phyloP scores from a whole-genome alignment of 2,113 vertebrate species.

The Ifrita kowaldi region DNA sequence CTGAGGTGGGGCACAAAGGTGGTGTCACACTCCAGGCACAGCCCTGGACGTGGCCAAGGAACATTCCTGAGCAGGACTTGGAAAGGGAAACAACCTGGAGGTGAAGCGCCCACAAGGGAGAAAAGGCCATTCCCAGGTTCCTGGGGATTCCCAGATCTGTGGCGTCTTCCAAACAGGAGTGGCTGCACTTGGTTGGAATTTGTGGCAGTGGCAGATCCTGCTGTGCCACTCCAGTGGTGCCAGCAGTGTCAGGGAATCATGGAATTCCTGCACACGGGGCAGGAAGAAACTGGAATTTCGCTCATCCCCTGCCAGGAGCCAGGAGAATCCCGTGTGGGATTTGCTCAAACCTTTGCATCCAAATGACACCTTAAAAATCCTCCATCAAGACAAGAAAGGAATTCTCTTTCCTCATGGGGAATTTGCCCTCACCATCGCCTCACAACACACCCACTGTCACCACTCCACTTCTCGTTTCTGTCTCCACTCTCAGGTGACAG shows the following conservation, averaged over 20 bases:
- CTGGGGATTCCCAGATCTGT: background rate
- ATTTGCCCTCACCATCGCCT: background rate
- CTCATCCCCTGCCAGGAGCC: background rate
- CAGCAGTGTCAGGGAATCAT: background rate
- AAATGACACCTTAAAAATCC: background rate
- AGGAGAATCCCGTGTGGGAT: background rate
- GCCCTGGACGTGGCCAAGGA: background rate
- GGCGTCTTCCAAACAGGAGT: background rate
- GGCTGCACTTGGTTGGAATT: background rate
- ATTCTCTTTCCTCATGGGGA: rapidly evolving
- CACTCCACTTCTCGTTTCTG: background rate
- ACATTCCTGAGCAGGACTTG: background rate
- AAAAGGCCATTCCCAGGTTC: background rate
- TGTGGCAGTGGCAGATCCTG: background rate
- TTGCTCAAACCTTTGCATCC: background rate
- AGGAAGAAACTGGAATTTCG: rapidly evolving
- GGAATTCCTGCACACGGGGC: background rate
- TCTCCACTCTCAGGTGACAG: background rate
- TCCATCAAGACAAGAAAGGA: no score
- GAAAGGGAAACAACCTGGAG: background rate
- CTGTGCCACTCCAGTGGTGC: background rate
- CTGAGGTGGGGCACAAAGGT: background rate
- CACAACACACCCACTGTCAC: background rate
- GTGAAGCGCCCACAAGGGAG: background rate
- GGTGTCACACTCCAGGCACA: background rate